A percentile compares a stretch with the other conserved stretches of the same genome.
Conservation (phyloP, 2,113 vertebrate genomes). For the Lichenostomus cassidix region DNA sequence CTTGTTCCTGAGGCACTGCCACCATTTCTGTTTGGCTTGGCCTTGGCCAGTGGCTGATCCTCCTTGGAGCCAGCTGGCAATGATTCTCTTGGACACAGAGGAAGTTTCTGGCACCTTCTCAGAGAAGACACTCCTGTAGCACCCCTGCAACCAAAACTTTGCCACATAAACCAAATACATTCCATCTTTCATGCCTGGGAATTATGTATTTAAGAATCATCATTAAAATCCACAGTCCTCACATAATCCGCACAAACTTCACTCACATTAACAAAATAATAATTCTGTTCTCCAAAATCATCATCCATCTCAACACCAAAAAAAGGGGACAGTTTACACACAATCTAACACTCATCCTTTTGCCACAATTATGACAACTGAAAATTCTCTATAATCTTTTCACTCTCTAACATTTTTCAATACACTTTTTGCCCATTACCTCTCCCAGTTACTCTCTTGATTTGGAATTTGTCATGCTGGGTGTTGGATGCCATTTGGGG, state of each 20-base stretch:
- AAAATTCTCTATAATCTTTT: background rate
- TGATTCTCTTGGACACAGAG: background rate
- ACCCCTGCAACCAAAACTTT: background rate
- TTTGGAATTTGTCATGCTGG: background rate
- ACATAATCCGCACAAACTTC: background rate
- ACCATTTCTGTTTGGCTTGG: rapidly evolving
- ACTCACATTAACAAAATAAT: background rate
- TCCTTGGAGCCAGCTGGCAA: background rate
- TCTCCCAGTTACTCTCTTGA: background rate
- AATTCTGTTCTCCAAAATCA: background rate
- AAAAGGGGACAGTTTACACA: background rate
- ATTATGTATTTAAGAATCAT: background rate
- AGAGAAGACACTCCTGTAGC: background rate
- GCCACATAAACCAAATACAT: background rate
- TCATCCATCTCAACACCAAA: background rate
- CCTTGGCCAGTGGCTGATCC: background rate
- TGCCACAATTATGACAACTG: background rate
- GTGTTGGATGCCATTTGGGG: background rate
- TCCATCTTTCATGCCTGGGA: background rate
- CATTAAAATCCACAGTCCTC: background rate
- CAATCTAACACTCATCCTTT: no score
- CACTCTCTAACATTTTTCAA: rapidly evolving
- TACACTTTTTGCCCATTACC: background rate
- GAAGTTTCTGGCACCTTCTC: background rate
- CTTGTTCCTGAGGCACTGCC: background rate